Evolutionary conservation across 2,113 vertebrate genomes (phyloP), one percentile per base, ranked within the genome.

Genomic region (Aptenodytes forsteri): DNA sequence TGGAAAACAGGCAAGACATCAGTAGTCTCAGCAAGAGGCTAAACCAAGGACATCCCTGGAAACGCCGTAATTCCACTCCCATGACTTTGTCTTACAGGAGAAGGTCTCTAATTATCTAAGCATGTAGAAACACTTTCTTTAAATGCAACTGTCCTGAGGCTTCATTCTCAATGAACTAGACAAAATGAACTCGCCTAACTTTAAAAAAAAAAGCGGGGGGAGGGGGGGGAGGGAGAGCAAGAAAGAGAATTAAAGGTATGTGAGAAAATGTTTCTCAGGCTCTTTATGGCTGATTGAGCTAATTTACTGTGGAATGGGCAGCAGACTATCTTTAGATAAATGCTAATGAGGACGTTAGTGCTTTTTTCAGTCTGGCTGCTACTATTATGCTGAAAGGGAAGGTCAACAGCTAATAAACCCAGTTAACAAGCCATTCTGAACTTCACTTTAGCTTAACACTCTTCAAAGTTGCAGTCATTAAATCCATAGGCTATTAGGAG

Each of bases 381-480:
- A 93, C 97, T 96, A 97, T 97, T 96, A 97, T 84, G 94, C 97
- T 98, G 97, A 98, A 98, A 98, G 96, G 97, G 98, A 98, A 98
- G 98, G 98, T 98, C 98, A 98, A 98, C 98, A 98, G 97, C 97
- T 98, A 98, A 98, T 97, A 98, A 98, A 98, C 97, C 91, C 96
- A 95, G 97, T 98, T 98, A 98, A 98, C 98, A 98, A 98, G 97
- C 97, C 97, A 97, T 98, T 98, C 96, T 96, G 96, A 97, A 98
- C 97, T 97, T 97, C 97, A 95, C 97, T 98, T 98, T 93, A 95
- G 97, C 94, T 98, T 97, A 98, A 97, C 95, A 92, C 96, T 97
- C 97, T 97, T 98, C 96, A 98, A 98, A 98, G 97, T 89, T 97
- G 94, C 96, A 97, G 96, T 97, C 97, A 98, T 98, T 98, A 98